Percentiles rank a stretch among this genome's conserved stretches.
Evolutionary conservation across 2,888 invertebrate species (phyloP).

Genomic region (Lasioglossum marginatum): DNA sequence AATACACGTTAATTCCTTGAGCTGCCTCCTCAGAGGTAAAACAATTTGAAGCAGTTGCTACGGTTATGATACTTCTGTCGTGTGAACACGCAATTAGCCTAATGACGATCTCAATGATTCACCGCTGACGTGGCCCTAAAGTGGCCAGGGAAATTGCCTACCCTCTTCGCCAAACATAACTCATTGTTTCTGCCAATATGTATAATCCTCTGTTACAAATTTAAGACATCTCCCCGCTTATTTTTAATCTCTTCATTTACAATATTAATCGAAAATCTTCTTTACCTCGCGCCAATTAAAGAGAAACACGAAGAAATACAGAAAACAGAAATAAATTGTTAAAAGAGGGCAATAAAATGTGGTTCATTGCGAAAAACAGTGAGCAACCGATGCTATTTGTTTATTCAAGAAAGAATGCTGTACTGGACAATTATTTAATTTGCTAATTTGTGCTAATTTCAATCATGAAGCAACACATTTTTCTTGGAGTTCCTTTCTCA

Average conservation of each 20-base stretch:
- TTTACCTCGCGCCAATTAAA: neutral
- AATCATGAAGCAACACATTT: neutral
- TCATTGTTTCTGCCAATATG: neutral
- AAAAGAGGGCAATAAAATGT: no score
- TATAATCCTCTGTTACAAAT: neutral
- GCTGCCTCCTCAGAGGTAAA: neutral
- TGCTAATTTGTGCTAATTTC: neutral
- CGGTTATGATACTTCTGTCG: neutral
- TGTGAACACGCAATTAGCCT: neutral
- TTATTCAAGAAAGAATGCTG: neutral
- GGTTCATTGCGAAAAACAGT: neutral
- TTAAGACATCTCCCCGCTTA: neutral
- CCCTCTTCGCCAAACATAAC: neutral
- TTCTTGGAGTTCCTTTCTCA: neutral
- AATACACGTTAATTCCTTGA: neutral
- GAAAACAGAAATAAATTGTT: neutral
- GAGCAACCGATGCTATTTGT: neutral
- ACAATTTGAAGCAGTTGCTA: neutral
- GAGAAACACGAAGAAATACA: neutral
- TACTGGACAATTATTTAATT: neutral
- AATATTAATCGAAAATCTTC: neutral
- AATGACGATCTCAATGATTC: conserved; percentile 1
- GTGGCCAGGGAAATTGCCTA: neutral
- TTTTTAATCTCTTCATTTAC: neutral
- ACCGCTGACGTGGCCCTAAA: neutral